Base-by-base conservation (phyloP, 2,113 vertebrate species). In the Corythoichthys intestinalis region DNA sequence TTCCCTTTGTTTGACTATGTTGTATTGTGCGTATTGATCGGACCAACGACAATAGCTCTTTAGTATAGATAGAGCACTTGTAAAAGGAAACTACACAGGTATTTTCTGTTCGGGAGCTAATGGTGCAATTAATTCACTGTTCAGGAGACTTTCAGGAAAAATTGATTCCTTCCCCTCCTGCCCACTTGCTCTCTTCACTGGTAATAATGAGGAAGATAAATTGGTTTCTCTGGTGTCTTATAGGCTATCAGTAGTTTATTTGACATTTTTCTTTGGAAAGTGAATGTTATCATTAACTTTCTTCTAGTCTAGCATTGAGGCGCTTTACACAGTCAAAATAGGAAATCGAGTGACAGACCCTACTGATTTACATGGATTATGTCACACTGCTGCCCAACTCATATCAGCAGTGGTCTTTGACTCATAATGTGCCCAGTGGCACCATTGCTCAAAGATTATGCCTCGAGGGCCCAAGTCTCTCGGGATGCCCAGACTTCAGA, bases 201-300 rank as follows among this genome's bases (percentile, higher is more conserved):
- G 93, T 94, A 95, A 94, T 96, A 98, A 97, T 96, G 93, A 96
- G 96, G 95, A 94, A 95, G 94, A 96, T 95, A 93, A 96, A 96
- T 93, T 91, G 90, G 79, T 90, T 60, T 89, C 88, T 92, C 92
- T 92, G 90, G 91, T 91, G 90, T 95, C 93, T 94, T 93, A 91
- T 86, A 88, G 93, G 93, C 93, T 93, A 91, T 83, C 91, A 83
- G 91, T 91, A 93, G 89, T 94, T 94, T 91, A 93, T 94, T 92
- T 94, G 93, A 94, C 93, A 93, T 93, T 93, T 92, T 93, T 93
- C 92, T 87, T 86, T 90, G 91, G 91, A 88, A 86, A 86, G 83
- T 80, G 82, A 74, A 79, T 69, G 73, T 35, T 57, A 75, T 48
- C 58, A 70, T 71, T 67, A 49, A 56, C 28, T 52, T 67, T 76